Evolutionary conservation across 92 coral and sea anemone genomes (phyloP).

Genomic region (Phenganax stokvisi): DNA sequence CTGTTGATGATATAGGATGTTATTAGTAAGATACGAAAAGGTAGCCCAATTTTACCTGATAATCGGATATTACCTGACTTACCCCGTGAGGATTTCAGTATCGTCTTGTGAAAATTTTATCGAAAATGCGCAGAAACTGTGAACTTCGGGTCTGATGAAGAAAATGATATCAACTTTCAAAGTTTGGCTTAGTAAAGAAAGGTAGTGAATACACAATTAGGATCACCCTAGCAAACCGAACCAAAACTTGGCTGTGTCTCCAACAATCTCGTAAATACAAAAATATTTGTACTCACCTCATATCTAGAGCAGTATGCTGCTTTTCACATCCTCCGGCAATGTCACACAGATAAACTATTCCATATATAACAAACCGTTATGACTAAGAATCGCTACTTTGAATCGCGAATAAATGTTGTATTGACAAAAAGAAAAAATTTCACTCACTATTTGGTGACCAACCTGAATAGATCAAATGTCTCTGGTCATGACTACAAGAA

Average conservation of each 20-base stretch:
- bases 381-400: background rate
- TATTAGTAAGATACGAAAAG: background rate
- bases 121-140: slow-evolving; percentile 90
- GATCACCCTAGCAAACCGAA: background rate
- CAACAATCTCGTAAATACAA: too few species aligned
- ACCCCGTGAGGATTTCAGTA: slow-evolving; percentile 83
- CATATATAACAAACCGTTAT: background rate
- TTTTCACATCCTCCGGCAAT: slow-evolving; percentile 76
- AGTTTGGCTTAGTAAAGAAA: background rate
- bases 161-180: background rate
- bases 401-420: background rate
- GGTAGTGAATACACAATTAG: background rate
- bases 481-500: slow-evolving; percentile 73
- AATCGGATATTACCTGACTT: slow-evolving; percentile 34
- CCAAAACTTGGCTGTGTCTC: background rate
- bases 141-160: slow-evolving; percentile 53
- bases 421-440: background rate
- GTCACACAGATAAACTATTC: slow-evolving; percentile 83
- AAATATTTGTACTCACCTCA: slow-evolving; percentile 53
- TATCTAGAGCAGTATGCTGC: slow-evolving; percentile 62
- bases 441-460: slow-evolving; percentile 93
- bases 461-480: slow-evolving; percentile 85
- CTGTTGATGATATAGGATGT: slow-evolving; percentile 42
- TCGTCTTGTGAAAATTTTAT: slow-evolving; percentile 87
- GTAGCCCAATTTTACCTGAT: background rate